Percentiles rank a stretch among this genome's conserved stretches.
Conservation (phyloP, 2,888 invertebrate genomes). For the Leucoptera coffeella region DNA sequence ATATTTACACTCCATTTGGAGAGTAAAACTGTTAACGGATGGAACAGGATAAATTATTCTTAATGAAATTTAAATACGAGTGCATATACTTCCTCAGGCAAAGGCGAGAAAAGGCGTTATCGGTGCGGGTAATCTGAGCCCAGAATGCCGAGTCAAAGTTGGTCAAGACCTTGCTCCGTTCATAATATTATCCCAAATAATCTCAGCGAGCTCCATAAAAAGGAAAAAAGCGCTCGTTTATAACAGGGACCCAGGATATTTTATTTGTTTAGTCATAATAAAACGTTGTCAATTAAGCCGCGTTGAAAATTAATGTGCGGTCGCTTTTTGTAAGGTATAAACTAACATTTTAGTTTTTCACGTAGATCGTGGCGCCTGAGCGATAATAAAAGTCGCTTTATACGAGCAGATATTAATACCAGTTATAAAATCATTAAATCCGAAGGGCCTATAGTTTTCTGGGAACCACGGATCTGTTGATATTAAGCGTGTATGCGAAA, state of each 20-base stretch:
- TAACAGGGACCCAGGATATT: conserved; percentile 30
- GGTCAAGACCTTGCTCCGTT: conserved; percentile 30
- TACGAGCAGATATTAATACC: conserved; percentile 4
- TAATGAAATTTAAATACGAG: too few species aligned
- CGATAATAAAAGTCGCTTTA: conserved; percentile 3
- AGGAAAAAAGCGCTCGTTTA: conserved; percentile 32
- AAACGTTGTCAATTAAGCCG: conserved; percentile 40
- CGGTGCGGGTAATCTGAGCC: conserved; percentile 46
- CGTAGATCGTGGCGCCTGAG: conserved; percentile 4
- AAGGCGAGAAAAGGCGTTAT: too few species aligned
- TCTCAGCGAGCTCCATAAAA: conserved; percentile 33
- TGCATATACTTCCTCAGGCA: too few species aligned
- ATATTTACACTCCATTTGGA: too few species aligned
- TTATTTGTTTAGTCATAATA: conserved; percentile 40
- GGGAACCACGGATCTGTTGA: too few species aligned
- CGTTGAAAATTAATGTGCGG: conserved; percentile 24
- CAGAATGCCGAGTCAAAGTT: conserved; percentile 55
- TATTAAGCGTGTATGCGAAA: conserved; percentile 31
- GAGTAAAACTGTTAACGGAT: too few species aligned
- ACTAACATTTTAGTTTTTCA: conserved; percentile 4
- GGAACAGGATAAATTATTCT: too few species aligned
- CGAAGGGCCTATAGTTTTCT: conserved; percentile 1
- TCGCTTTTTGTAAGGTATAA: conserved; percentile 10
- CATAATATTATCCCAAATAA: conserved; percentile 26
- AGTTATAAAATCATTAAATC: conserved; percentile 4